phyloP scores from a whole-genome alignment of 92 coral and sea anemone genomes.

The Bergia puertoricense region DNA sequence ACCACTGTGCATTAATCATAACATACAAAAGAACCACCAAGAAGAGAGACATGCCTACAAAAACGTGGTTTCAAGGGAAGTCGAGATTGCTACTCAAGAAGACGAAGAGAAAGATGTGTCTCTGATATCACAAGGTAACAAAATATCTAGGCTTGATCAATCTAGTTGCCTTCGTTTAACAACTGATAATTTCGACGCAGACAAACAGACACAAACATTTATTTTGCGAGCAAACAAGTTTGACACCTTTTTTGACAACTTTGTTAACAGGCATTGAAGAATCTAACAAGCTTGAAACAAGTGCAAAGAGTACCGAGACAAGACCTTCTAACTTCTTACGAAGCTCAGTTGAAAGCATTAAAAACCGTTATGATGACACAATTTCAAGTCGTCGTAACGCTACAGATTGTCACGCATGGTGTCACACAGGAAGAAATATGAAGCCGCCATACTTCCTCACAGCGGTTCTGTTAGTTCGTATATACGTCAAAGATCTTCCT shows the following conservation, averaged over 20 bases:
- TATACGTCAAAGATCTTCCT: slow-evolving; percentile 45
- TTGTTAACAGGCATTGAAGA: no score
- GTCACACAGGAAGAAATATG: slow-evolving; percentile 15
- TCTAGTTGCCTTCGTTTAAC: neutral
- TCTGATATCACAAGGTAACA: neutral
- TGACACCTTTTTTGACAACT: no score
- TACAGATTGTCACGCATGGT: slow-evolving; percentile 30
- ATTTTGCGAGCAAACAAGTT: no score
- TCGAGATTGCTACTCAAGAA: no score
- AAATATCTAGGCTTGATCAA: neutral
- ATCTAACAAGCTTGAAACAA: neutral
- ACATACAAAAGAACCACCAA: neutral
- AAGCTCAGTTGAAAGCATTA: neutral
- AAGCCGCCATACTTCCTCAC: slow-evolving; percentile 57
- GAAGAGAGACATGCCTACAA: neutral
- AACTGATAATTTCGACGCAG: neutral
- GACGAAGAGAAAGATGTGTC: neutral
- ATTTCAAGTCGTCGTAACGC: neutral
- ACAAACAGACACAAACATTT: no score
- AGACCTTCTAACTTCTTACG: no score
- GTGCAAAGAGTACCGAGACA: neutral
- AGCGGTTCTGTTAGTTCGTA: slow-evolving; percentile 57
- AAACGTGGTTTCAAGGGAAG: neutral
- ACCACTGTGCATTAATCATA: neutral
- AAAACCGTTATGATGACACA: neutral